Evolutionary conservation across 2,888 invertebrate genomes (phyloP), one percentile per base, ranked within the genome.

Genomic region (Dicycla oo): DNA sequence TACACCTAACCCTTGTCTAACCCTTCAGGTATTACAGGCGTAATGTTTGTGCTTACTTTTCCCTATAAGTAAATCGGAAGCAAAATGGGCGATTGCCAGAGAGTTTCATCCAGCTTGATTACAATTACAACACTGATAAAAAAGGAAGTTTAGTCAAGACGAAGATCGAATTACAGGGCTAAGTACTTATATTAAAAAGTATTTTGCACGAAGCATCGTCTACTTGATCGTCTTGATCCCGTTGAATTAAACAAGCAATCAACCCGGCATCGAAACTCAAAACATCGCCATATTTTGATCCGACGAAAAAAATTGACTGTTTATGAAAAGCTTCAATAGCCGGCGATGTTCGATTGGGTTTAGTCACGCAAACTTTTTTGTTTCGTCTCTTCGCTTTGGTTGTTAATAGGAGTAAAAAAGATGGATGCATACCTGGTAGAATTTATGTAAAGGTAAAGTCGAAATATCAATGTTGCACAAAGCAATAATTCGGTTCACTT

Each of bases 301-400:
- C 30, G 57, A 69, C 66, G 70, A 74, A 82, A 86, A n/a, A 84
- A 84, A 78, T 47, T n/a, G 54, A 57, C 63, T 78, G 69, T 65
- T 71, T 84, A 84, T 86, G 73, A 82, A 82, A 71, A 73, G 69
- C 75, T 75, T 74, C 65, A 53, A 80, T 76, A 68, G 69, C 78
- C 61, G 69, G 53, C 18, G 64, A 45, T 63, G 57, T 78, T 73
- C 75, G 65, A 86, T 86, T 81, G 85, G 64, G 71, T 75, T 70
- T 70, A 80, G 81, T 84, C 86, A 84, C 85, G 86, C 86, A 62
- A 86, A 73, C 67, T 73, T 80, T 76, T 82, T 77, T 76, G 66
- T 74, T 71, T 51, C 61, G n/a, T 57, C 26, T 75, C 45, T 65
- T 60, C 66, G 40, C 40, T 71, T 60, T 67, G 51, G 63, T 61